Conservation (phyloP, 1,140 invertebrate genomes). For the Teleogryllus occipitalis region DNA sequence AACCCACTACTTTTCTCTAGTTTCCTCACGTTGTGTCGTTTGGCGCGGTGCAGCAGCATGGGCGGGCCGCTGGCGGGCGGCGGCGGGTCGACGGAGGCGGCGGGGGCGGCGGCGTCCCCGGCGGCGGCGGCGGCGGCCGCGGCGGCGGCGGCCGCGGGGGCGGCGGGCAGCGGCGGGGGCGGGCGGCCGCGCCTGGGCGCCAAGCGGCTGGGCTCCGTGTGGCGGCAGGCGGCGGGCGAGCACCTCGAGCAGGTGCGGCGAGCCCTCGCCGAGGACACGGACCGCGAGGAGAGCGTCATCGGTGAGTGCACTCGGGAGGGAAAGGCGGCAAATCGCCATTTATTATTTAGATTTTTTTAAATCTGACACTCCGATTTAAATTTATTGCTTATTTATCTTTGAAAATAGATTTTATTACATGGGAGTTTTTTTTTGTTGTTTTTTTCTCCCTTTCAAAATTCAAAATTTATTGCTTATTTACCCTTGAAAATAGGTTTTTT, state of each 20-base stretch:
- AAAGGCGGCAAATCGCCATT: too few species aligned
- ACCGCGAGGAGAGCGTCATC: conserved; percentile 29
- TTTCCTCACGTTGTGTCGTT: too few species aligned
- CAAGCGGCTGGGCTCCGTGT: conserved; percentile 31
- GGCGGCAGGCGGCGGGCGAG: conserved; percentile 30
- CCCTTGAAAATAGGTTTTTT: too few species aligned
- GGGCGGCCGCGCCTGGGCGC: conserved; percentile 17
- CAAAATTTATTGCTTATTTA: too few species aligned
- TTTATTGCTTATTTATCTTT: too few species aligned
- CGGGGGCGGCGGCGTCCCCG: not conserved
- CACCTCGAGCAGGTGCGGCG: conserved; percentile 29
- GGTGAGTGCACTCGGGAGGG: too few species aligned
- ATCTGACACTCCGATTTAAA: too few species aligned
- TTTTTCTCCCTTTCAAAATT: too few species aligned
- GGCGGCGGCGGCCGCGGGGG: not conserved
- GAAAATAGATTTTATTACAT: too few species aligned
- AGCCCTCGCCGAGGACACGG: conserved; percentile 23
- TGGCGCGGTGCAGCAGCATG: not conserved
- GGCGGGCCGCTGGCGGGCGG: not conserved
- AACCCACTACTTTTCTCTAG: too few species aligned
- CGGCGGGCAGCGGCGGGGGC: not conserved
- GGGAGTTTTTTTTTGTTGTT: too few species aligned
- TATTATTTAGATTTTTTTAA: too few species aligned
- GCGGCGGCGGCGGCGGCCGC: not conserved
- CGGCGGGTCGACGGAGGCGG: not conserved